Percentiles rank a stretch among this genome's conserved stretches.
Evolutionary conservation across 2,797 vertebrate species (phyloP).

Genomic region (Melanotaenia nigrans): DNA sequence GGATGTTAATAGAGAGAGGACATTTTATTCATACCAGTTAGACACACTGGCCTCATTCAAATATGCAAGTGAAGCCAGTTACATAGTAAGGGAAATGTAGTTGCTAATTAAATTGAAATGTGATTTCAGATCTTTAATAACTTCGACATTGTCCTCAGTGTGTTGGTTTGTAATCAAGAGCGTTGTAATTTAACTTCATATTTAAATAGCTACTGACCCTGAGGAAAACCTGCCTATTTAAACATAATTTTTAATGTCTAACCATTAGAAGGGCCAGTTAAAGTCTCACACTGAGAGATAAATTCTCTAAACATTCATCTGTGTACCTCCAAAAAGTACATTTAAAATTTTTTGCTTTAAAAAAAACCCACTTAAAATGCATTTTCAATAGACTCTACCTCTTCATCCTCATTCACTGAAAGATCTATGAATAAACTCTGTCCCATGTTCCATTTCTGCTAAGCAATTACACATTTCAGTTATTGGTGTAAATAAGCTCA

Average conservation of each 20-base stretch:
- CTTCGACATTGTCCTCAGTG: slow-evolving; percentile 7
- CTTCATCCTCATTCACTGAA: too few relatives aligned
- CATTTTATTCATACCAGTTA: slow-evolving; percentile 6
- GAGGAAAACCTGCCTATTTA: neutral
- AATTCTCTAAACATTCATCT: too few relatives aligned
- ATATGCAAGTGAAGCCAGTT: slow-evolving; percentile 21
- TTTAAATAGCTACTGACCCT: slow-evolving; percentile 8
- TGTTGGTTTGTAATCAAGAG: neutral
- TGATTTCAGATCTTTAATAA: slow-evolving; percentile 18
- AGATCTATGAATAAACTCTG: too few relatives aligned
- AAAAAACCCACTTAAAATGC: too few relatives aligned
- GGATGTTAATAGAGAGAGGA: slow-evolving; percentile 16
- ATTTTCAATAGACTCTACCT: too few relatives aligned
- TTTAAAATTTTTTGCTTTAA: too few relatives aligned
- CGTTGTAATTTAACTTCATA: neutral
- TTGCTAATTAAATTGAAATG: slow-evolving; percentile 22
- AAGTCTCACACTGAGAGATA: too few relatives aligned
- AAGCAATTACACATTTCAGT: too few relatives aligned
- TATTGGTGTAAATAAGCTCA: too few relatives aligned
- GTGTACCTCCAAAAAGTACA: too few relatives aligned
- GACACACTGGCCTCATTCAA: slow-evolving; percentile 8
- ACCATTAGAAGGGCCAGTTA: neutral
- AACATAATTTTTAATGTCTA: neutral
- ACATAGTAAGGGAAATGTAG: slow-evolving; percentile 17
- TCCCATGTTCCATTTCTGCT: too few relatives aligned